Evolutionary conservation across 2,113 vertebrate species (phyloP), one percentile per base, ranked within the genome.

Genomic region (Xenus cinereus): DNA sequence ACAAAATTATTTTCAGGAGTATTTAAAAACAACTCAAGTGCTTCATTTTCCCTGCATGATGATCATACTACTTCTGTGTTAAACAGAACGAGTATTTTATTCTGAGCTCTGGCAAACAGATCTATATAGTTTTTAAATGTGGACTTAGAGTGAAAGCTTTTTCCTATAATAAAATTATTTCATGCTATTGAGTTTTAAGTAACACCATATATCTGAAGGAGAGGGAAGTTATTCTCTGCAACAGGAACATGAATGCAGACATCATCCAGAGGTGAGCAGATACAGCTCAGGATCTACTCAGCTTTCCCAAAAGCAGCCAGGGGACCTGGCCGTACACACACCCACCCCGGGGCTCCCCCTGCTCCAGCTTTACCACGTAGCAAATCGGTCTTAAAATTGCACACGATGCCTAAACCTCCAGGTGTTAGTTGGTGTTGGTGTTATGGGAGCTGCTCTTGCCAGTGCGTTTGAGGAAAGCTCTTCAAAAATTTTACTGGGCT

Each of bases 81-180:
- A 84, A 27, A 23, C 41, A 54, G 7, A 81, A 57, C 17, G 33
- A 28, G 18, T 32, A 3, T 2, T 54, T 27, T 13, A 56, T 35
- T 46, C 43, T 27, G 11, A 53, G 45, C 75, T 43, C n/a, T 18
- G 32, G n/a, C 32, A 85, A 45, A 37, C 7, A 46, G 15, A 14
- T 57, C 37, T 33, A 3, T 2, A 9, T 8, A 18, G 30, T 3
- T 59, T 75, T 71, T 48, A 56, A 60, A 72, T 0, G 1, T 3
- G 27, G 17, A 56, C 23, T 92, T 41, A 45, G 3, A 21, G 18
- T 17, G n/a, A 14, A 51, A 85, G 32, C 6, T 68, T 64, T 45
- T 54, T 35, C 14, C 24, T 35, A 7, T 11, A 71, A 78, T 43
- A 69, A 57, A 74, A 74, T 10, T 1, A 48, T 37, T 66, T 64